These are phyloP conservation scores for Garrulus glandarius DNA, from an alignment of 2,797 vertebrate species.

Conservation along the genomic window DNA sequence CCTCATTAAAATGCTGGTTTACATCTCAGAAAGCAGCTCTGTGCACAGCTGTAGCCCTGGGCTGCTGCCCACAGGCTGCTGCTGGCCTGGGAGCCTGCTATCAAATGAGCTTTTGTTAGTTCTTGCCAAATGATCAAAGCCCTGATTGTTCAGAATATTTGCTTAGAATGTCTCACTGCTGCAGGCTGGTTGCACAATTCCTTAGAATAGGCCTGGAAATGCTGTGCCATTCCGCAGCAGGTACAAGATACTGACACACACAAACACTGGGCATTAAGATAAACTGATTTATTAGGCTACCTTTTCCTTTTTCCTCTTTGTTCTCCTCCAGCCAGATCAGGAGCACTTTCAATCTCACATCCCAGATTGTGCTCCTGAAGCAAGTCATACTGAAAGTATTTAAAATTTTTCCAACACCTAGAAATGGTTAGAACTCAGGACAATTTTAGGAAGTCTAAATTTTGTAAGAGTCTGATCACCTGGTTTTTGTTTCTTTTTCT, in stretches of 20 bases:
- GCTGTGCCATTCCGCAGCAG: background rate
- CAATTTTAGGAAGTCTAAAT: background rate
- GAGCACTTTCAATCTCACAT: background rate
- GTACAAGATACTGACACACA: background rate
- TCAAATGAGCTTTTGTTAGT: conserved; percentile 22
- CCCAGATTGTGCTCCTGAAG: background rate
- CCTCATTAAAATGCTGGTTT: background rate
- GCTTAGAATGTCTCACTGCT: background rate
- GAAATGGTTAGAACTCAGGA: background rate
- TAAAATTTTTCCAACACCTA: background rate
- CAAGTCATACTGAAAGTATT: background rate
- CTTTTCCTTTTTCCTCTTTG: background rate
- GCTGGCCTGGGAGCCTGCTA: background rate
- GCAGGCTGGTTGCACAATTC: background rate
- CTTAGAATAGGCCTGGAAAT: background rate
- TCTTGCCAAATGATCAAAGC: background rate
- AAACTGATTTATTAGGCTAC: background rate
- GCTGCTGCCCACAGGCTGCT: background rate
- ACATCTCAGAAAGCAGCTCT: background rate
- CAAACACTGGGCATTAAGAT: background rate
- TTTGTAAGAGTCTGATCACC: background rate
- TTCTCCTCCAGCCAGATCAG: background rate
- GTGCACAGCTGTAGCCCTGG: background rate
- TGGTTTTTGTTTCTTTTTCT: background rate
- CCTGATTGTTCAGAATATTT: conserved; percentile 4